These are phyloP conservation scores for roundworm (Caenorhabditis elegans) DNA, from an alignment of 1,140 invertebrate genomes.

Conservation along the genomic window DNA sequence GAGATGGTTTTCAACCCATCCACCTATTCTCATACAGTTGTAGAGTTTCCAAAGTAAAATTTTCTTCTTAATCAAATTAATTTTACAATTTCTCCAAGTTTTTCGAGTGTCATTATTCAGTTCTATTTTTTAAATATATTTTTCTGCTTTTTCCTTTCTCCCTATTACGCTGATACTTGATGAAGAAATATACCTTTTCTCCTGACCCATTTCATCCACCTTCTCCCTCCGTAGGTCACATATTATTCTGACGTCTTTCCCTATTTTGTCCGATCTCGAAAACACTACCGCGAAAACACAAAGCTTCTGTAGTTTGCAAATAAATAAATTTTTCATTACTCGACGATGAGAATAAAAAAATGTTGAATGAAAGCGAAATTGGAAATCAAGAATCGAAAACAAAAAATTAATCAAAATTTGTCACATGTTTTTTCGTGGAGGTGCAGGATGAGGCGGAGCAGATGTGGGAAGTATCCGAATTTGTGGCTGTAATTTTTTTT, in stretches of 20 bases:
- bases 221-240: neutral
- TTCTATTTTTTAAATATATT: too few species aligned
- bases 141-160: too few species aligned
- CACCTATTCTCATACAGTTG: slow-evolving; percentile 54
- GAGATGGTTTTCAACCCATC: slow-evolving; percentile 59
- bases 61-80: neutral
- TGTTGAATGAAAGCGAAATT: neutral
- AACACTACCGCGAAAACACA: neutral
- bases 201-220: neutral
- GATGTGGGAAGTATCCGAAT: slow-evolving; percentile 12
- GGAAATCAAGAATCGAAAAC: neutral
- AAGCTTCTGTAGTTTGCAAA: neutral
- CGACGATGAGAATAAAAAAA: too few species aligned
- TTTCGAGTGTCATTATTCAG: too few species aligned
- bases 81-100: neutral
- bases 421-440: slow-evolving; percentile 28
- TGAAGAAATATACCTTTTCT: neutral
- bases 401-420: neutral
- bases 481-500: neutral
- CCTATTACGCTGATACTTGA: neutral
- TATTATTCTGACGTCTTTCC: slow-evolving; percentile 14
- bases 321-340: slow-evolving; percentile 2
- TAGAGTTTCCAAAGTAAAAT: slow-evolving; percentile 40
- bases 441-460: neutral
- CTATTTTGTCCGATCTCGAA: neutral